Evolutionary conservation across 1,140 invertebrate species (phyloP).

Genomic region (Ceratina japonica): DNA sequence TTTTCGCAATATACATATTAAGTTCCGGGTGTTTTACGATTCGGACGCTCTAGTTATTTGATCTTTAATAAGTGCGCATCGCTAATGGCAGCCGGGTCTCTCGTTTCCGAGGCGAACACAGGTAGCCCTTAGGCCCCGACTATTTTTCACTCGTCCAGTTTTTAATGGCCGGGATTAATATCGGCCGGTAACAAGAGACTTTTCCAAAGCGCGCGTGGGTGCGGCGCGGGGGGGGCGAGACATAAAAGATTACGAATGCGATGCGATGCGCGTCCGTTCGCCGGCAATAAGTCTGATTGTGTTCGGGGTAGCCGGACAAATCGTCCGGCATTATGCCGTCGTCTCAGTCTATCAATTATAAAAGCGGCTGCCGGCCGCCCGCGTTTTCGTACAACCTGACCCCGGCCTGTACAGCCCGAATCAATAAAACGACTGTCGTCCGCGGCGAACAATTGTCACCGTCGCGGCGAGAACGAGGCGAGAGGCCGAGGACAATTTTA

Average conservation of each 20-base stretch:
- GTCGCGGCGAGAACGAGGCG: too few species aligned
- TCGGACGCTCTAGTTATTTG: conserved; percentile 14
- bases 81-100: neutral
- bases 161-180: conserved; percentile 79
- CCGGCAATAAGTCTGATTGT: conserved; percentile 79
- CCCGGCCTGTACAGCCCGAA: too few species aligned
- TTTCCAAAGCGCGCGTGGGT: conserved; percentile 63
- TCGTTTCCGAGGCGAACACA: conserved; percentile 63
- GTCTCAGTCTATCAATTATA: conserved; percentile 78
- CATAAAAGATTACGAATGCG: conserved; percentile 78
- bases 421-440: too few species aligned
- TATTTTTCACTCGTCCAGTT: conserved; percentile 79
- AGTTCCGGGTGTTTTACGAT: neutral
- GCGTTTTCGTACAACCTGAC: conserved; percentile 23
- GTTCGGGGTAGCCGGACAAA: conserved; percentile 76
- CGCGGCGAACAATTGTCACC: too few species aligned
- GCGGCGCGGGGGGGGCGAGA: conserved; percentile 57
- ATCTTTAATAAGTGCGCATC: too few species aligned
- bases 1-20: too few species aligned
- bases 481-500: too few species aligned
- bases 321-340: conserved; percentile 76
- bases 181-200: conserved; percentile 79
- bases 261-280: conserved; percentile 71
- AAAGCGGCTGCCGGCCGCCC: conserved; percentile 1
- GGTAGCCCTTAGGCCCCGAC: conserved; percentile 69